Evolutionary conservation across 2,888 invertebrate genomes (phyloP).

Genomic region (Hyposoter didymator): DNA sequence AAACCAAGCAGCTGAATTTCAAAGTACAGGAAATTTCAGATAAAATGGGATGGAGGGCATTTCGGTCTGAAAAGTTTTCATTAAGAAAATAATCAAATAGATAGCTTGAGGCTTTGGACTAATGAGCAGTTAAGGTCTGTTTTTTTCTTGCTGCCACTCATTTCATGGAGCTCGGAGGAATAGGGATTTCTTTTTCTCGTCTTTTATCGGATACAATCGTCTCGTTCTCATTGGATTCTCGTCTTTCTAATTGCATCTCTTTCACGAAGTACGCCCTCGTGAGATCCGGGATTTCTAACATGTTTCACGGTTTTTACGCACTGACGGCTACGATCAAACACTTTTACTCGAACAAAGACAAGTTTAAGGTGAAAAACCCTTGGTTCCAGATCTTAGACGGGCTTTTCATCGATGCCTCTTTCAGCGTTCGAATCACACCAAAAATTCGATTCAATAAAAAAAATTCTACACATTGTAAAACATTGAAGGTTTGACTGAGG

Average conservation of each 20-base stretch:
- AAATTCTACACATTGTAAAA: not conserved
- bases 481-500: not conserved
- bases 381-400: not conserved
- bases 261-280: not conserved
- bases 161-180: slow-evolving; percentile 18
- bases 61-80: slow-evolving; percentile 11
- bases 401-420: slow-evolving; percentile 46
- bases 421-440: not conserved
- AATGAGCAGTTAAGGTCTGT: slow-evolving; percentile 15
- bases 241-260: slow-evolving; percentile 42
- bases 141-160: slow-evolving; percentile 15
- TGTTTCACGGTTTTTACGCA: slow-evolving; percentile 42
- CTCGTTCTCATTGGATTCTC: slow-evolving; percentile 26
- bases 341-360: not conserved
- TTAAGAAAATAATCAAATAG: slow-evolving; percentile 1
- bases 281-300: slow-evolving; percentile 13
- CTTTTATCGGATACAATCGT: slow-evolving; percentile 43
- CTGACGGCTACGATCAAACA: not conserved
- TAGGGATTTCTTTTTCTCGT: slow-evolving; percentile 19
- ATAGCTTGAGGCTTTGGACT: slow-evolving; percentile 13
- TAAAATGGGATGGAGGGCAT: not conserved
- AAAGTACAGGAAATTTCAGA: not conserved
- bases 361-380: slow-evolving; percentile 9
- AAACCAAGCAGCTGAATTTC: not conserved
- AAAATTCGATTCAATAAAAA: not conserved